Conservation (phyloP, 2,888 invertebrate genomes). For the Cephus spinipes region DNA sequence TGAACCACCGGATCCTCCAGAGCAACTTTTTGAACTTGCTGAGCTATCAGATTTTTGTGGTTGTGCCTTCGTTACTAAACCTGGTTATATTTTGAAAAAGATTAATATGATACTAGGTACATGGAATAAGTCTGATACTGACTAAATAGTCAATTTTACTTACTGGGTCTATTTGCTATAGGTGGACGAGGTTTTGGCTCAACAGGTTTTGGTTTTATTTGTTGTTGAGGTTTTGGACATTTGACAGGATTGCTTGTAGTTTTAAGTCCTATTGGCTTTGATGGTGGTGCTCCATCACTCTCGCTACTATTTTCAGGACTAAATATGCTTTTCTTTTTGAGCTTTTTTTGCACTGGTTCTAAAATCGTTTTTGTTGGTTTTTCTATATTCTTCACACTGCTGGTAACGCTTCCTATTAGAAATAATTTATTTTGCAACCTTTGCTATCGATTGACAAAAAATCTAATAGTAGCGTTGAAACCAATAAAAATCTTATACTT, state of each 20-base stretch:
- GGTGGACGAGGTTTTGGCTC: constrained; percentile 66
- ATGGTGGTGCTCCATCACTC: constrained; percentile 67
- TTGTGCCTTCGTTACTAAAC: constrained; percentile 53
- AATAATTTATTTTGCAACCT: neutral
- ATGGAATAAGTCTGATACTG: neutral
- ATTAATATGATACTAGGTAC: neutral
- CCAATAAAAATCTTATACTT: constrained; percentile 16
- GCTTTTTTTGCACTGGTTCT: constrained; percentile 61
- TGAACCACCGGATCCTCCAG: constrained; percentile 73
- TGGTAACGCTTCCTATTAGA: constrained; percentile 26
- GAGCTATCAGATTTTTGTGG: constrained; percentile 73
- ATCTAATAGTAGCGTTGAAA: neutral
- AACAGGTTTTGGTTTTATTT: constrained; percentile 61
- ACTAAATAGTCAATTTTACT: constrained; percentile 15
- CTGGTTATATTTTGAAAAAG: constrained; percentile 28
- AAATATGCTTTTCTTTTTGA: constrained; percentile 83
- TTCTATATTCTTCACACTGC: constrained; percentile 28
- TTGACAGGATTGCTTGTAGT: constrained; percentile 57
- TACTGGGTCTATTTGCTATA: constrained; percentile 66
- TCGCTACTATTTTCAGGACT: constrained; percentile 84
- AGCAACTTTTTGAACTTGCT: constrained; percentile 76
- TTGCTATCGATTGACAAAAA: neutral
- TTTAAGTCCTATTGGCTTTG: constrained; percentile 66
- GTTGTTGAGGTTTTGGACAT: constrained; percentile 54
- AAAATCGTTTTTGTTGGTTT: constrained; percentile 35